Conservation (phyloP, 2,113 vertebrate genomes). For the Scolopax mira region DNA sequence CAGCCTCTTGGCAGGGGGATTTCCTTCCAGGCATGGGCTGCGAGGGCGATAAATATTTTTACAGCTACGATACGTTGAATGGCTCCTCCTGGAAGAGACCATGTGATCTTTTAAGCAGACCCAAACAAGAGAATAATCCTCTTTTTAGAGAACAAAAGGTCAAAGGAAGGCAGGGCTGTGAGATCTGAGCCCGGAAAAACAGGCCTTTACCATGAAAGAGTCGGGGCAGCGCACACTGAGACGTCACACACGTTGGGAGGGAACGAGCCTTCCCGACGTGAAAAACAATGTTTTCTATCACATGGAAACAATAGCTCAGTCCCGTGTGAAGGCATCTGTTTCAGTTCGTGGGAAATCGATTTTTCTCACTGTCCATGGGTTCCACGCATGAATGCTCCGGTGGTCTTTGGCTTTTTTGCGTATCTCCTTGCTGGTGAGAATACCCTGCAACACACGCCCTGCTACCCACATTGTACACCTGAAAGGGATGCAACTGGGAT, state of each 20-base stretch:
- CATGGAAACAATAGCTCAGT: not conserved
- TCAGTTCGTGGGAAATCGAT: not conserved
- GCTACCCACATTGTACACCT: not conserved
- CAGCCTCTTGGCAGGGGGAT: not conserved
- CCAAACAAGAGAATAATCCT: not conserved
- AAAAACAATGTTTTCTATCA: not conserved
- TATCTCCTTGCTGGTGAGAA: not conserved
- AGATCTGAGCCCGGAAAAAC: not conserved
- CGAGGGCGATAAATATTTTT: not conserved
- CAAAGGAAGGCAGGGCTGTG: not conserved
- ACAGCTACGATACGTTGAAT: not conserved
- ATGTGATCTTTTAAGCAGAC: not conserved
- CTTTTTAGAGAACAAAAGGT: slow-evolving; percentile 3
- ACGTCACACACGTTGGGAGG: not conserved
- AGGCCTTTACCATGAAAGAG: not conserved
- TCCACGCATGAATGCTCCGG: fast-evolving
- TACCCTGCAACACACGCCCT: fast-evolving
- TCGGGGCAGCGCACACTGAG: not conserved
- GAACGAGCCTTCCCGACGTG: not conserved
- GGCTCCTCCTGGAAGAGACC: not conserved
- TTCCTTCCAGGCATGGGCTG: not conserved
- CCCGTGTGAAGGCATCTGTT: not conserved
- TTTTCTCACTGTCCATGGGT: not conserved
- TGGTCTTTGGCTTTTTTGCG: not conserved
- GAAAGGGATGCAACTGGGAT: not conserved